Evolutionary conservation across 2,888 invertebrate species (phyloP).

Genomic region (Cheilosia soror): DNA sequence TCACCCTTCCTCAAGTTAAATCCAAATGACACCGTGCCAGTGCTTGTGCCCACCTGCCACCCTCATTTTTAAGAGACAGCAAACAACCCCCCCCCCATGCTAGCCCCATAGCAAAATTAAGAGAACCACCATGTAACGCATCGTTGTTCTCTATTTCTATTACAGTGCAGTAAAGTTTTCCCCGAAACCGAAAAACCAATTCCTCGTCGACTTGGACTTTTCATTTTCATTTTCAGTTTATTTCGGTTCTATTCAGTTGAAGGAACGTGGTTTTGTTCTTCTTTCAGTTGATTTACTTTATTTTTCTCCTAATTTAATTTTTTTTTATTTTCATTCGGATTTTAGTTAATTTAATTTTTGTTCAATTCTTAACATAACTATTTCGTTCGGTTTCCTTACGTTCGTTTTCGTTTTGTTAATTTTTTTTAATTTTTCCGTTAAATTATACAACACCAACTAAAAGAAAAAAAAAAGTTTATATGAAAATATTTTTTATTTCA

Average conservation of each 20-base stretch:
- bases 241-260: conserved; percentile 84
- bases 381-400: conserved; percentile 55
- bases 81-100: neutral
- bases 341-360: conserved; percentile 54
- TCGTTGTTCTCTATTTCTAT: neutral
- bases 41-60: conserved; percentile 25
- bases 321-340: conserved; percentile 77
- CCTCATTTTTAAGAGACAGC: conserved; percentile 28
- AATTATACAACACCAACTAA: conserved; percentile 52
- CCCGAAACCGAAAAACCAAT: conserved; percentile 19
- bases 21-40: neutral
- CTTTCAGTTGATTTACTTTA: conserved; percentile 83
- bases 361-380: conserved; percentile 42
- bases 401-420: conserved; percentile 55
- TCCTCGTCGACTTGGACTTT: conserved; percentile 52
- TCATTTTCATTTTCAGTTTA: conserved; percentile 82
- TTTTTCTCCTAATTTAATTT: conserved; percentile 82
- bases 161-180: conserved; percentile 33
- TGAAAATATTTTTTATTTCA: conserved; percentile 8
- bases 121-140: conserved; percentile 36
- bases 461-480: conserved; percentile 9
- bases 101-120: conserved; percentile 27
- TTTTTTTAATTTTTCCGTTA: conserved; percentile 44
- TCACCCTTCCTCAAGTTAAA: conserved; percentile 12
- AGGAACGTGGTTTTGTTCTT: conserved; percentile 83